Evolutionary conservation across 1,140 invertebrate genomes (phyloP), one percentile per base, ranked within the genome.

Genomic region (Dufourea novaeangliae): DNA sequence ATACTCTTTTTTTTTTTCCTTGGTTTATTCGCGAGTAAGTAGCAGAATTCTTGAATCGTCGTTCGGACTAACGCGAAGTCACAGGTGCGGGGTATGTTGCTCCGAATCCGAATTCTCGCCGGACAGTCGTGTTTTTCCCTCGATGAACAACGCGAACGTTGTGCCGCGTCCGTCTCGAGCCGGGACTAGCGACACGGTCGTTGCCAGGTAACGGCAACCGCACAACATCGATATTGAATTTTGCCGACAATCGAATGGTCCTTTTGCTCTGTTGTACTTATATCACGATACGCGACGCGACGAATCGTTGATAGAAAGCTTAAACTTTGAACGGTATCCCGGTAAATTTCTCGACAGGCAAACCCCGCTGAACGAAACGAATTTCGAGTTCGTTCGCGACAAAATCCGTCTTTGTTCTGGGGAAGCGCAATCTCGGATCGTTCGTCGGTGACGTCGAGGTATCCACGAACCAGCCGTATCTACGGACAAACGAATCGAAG

Each of bases 391-490:
- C 90, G 8, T 61, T 84, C 59, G 87, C 84, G 4, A 92, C 83
- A 50, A 91, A 89, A 41, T 91, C 87, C 8, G 69, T 80, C 50
- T 76, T 66, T 52, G 76, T 88, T 52, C 67, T 68, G 4, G 87
- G 80, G 39, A 90, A 91, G n/a, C 75, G 52, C n/a, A 92, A 70
- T 64, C 90, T 78, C 12, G 83, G 78, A 79, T 92, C 90, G 0
- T 8, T 77, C 5, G 88, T 75, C 68, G 54, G 78, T 39, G 83
- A 61, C 64, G 90, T 74, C 22, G 91, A 74, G 0, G 79, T 78
- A 34, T 86, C 62, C 1, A 66, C 29, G 56, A 88, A 90, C 87
- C 90, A 92, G 68, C 91, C 90, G 54, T 92, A 92, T 25, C 91
- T 92, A 62, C 12, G 67, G 78, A 77, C 22, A 32, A 68, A 39